Conservation (phyloP, 2,888 invertebrate genomes). For the Drosophila dives region DNA sequence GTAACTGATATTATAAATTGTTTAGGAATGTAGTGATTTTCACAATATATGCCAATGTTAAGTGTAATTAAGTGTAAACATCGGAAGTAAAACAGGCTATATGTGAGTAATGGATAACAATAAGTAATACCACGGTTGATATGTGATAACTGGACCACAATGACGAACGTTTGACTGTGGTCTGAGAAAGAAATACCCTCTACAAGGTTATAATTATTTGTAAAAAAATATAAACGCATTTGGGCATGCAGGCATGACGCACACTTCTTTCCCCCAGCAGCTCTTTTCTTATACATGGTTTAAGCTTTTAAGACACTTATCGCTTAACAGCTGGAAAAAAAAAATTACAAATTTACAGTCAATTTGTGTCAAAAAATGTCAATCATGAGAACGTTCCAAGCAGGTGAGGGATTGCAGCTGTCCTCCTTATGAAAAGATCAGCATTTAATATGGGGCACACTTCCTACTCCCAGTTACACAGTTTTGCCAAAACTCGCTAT, state of each 20-base stretch:
- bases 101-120: constrained; percentile 22
- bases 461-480: too few relatives aligned
- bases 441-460: too few relatives aligned
- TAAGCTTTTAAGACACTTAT: background rate
- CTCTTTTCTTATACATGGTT: too few relatives aligned
- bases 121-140: constrained; percentile 47
- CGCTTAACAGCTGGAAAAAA: background rate
- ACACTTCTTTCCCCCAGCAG: too few relatives aligned
- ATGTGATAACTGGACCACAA: constrained; percentile 27
- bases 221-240: background rate
- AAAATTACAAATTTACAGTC: background rate
- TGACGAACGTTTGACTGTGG: background rate
- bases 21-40: constrained; percentile 35
- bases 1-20: constrained; percentile 27
- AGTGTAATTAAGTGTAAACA: constrained; percentile 56
- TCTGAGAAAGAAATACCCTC: background rate
- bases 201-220: background rate
- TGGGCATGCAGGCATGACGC: background rate
- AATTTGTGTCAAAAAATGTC: too few relatives aligned
- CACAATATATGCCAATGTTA: constrained; percentile 44
- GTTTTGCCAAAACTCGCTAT: background rate
- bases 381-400: too few relatives aligned
- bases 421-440: background rate
- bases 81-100: constrained; percentile 35
- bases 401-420: background rate